Evolutionary conservation across 2,888 invertebrate species (phyloP).

Genomic region (Drosophila putrida): DNA sequence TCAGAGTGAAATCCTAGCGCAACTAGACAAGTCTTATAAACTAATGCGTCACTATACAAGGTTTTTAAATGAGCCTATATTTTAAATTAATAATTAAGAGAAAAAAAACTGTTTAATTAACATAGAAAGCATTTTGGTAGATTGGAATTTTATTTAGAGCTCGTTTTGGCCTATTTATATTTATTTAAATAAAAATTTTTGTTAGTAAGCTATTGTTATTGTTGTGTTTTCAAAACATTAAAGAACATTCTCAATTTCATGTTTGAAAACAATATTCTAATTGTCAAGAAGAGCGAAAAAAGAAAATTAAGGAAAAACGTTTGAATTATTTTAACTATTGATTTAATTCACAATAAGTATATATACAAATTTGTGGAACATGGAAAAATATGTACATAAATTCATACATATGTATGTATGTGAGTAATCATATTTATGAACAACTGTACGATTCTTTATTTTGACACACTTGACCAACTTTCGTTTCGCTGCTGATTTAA

Average conservation of each 20-base stretch:
- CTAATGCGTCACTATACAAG: too few species aligned
- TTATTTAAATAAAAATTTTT: too few species aligned
- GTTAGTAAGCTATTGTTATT: too few species aligned
- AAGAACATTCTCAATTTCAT: background rate
- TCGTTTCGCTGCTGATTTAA: conserved; percentile 52
- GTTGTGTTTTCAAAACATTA: background rate
- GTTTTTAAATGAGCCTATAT: too few species aligned
- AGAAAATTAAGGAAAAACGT: background rate
- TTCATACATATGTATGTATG: background rate
- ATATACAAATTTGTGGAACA: too few species aligned
- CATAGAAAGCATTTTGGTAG: too few species aligned
- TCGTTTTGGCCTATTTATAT: too few species aligned
- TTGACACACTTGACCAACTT: conserved; percentile 77
- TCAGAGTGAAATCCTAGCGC: too few species aligned
- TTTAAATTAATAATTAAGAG: too few species aligned
- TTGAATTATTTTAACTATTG: background rate
- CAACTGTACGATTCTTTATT: conserved; percentile 59
- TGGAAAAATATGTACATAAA: background rate
- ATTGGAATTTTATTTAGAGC: too few species aligned
- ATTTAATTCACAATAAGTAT: background rate
- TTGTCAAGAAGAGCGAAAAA: background rate
- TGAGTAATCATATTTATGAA: conserved; percentile 4
- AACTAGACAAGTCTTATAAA: too few species aligned
- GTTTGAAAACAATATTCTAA: background rate
- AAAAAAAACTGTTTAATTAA: too few species aligned